Base-by-base conservation (phyloP, 2,888 invertebrate genomes). In the Pyrrhosoma nymphula region DNA sequence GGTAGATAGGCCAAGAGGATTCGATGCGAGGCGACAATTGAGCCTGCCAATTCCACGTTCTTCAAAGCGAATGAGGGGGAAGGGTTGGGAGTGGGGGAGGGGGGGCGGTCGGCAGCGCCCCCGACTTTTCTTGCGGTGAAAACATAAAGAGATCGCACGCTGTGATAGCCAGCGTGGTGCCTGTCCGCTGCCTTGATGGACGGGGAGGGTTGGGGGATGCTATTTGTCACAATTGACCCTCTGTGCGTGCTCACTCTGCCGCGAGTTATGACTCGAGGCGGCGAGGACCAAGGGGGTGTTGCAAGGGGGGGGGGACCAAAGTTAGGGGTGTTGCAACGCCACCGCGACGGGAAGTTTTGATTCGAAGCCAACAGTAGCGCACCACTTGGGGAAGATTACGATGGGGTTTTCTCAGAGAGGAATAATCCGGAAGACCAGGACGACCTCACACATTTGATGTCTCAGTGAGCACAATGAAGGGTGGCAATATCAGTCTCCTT, bases 181-280 rank as follows among this genome's bases (percentile, higher is more conserved):
- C 82, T 26, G 82, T 6, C 56, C 26, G 55, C 26, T 20, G 89
- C 6, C n/a, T n/a, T 8, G 89, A 26, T 10, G 89, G 89, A 55
- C 16, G 60, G 60, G 60, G 60, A 60, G 60, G 60, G 60, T 10
- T 3, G 88, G 30, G n/a, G 12, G 89, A 23, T 89, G 89, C 89
- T 56, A 89, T 89, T 89, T 89, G 89, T 89, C 89, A 89, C 89
- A 89, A 89, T 47, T 89, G 89, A 56, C 55, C 55, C 82, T 82
- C 82, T 55, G 89, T 56, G 89, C 56, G n/a, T 89, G 89, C 56
- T 47, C 89, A 55, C 56, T 56, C 89, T 55, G 89, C 55, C 47
- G 89, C n/a, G 56, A 89, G 89, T 89, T 89, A 89, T 89, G 89
- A 89, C 89, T n/a, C 26, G 26, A 3, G 55, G n/a, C 35, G 26